phyloP scores from a whole-genome alignment of 2,113 vertebrate species.

The human (Homo sapiens) region DNA sequence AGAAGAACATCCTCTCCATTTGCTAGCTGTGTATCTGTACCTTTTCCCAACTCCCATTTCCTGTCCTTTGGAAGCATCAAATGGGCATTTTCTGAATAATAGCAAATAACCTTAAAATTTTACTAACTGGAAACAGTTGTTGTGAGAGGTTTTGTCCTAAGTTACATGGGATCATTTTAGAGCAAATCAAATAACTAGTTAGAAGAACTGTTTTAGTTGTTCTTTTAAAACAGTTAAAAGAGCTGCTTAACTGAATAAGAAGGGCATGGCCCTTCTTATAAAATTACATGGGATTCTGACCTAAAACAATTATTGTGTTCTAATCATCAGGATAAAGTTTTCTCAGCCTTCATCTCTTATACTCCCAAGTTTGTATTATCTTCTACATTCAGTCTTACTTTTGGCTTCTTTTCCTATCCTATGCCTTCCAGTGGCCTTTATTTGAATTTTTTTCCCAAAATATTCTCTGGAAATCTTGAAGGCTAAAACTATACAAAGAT shows the following conservation, averaged over 20 bases:
- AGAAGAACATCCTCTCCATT: background rate
- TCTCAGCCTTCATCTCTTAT: background rate
- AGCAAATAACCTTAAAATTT: background rate
- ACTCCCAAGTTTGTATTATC: background rate
- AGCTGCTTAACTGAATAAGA: background rate
- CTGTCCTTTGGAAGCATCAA: background rate
- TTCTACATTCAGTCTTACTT: background rate
- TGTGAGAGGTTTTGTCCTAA: background rate
- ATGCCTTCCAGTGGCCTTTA: background rate
- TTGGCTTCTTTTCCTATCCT: background rate
- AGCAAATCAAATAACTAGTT: background rate
- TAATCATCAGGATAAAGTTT: background rate
- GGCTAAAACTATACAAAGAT: background rate
- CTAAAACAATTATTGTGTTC: background rate
- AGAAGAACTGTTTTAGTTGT: background rate
- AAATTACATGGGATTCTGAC: background rate
- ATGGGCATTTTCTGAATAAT: background rate
- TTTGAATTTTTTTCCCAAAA: slow-evolving; percentile 36
- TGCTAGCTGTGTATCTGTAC: background rate
- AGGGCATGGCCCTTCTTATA: background rate
- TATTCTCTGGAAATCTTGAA: background rate
- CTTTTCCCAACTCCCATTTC: background rate
- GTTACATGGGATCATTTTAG: background rate
- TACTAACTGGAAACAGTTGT: background rate
- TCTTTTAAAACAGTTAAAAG: background rate